phyloP scores from a whole-genome alignment of 1,140 invertebrate species.

The Cotesia typhae region DNA sequence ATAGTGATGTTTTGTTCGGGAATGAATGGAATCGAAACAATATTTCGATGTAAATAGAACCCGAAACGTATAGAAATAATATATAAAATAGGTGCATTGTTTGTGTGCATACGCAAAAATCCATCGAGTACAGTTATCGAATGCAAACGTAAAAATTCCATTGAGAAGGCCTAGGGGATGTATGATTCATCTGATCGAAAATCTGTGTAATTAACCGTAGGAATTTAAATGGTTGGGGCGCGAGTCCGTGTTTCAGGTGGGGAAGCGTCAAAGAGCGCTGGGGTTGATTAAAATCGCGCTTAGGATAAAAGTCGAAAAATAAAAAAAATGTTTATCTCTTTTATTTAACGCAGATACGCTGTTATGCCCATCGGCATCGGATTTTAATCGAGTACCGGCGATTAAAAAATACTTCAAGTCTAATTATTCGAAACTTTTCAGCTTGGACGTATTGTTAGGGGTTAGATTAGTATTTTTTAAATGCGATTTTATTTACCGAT shows the following conservation, averaged over 20 bases:
- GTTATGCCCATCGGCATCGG: background rate
- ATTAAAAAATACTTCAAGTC: slow-evolving; percentile 22
- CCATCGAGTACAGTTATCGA: slow-evolving; percentile 2
- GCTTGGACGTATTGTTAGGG: background rate
- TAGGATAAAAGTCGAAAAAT: slow-evolving; percentile 40
- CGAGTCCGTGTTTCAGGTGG: slow-evolving; percentile 35
- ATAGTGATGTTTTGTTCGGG: no score
- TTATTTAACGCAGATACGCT: background rate
- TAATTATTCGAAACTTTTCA: slow-evolving; percentile 21
- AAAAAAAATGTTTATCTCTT: slow-evolving; percentile 32
- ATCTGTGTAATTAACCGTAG: slow-evolving; percentile 62
- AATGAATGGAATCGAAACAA: no score
- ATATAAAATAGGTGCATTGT: no score
- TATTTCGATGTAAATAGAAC: background rate
- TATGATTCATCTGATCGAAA: slow-evolving; percentile 49
- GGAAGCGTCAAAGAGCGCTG: slow-evolving; percentile 38
- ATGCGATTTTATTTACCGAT: no score
- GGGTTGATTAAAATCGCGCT: slow-evolving; percentile 62
- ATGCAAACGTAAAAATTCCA: slow-evolving; percentile 53
- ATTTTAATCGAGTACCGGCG: slow-evolving; percentile 20
- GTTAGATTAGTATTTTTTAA: no score
- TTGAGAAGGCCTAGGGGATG: slow-evolving; percentile 19
- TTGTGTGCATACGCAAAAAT: background rate
- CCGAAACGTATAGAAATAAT: background rate
- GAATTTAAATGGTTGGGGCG: slow-evolving; percentile 50